Evolutionary conservation across 2,888 invertebrate genomes (phyloP), one percentile per base, ranked within the genome.

Genomic region (Ophraella communa): DNA sequence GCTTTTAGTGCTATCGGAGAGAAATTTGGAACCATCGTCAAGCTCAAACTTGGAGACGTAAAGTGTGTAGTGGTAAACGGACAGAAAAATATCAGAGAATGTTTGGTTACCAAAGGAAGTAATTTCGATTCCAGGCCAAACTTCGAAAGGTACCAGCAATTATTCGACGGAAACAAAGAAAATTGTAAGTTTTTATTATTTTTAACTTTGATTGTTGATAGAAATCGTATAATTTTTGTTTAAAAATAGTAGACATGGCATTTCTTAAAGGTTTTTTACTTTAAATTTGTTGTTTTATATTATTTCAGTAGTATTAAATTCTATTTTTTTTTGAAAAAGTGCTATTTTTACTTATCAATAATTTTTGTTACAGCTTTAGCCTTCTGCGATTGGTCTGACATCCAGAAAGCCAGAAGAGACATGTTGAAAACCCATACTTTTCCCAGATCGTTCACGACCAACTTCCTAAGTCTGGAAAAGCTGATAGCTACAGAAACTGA

Each of bases 321-420:
- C n/a, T n/a, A n/a, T n/a, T n/a, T n/a, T n/a, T n/a, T n/a, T n/a
- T n/a, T n/a, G n/a, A n/a, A n/a, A n/a, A n/a, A n/a, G n/a, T n/a
- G n/a, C n/a, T n/a, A n/a, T n/a, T 11, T 58, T 17, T 51, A 11
- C 18, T 17, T 4, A 49, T 24, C n/a, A 10, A 17, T n/a, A 39
- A 39, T 17, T 2, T 51, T 63, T 42, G 11, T 70, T 73, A 1
- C 77, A 89, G 89, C 89, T 60, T 79, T 90, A 70, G 89, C 89
- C n/a, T 87, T 90, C 73, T 89, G 89, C 77, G 85, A 89, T 76
- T 90, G 89, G 88, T 89, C 89, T 7, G 85, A 86, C 11, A 79
- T 87, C 0, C 89, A 90, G 71, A 88, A 87, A 72, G 78, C 81
- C 0, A 82, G 89, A 8, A 82, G 89, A 10, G 86, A 88, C 64